phyloP scores from a whole-genome alignment of 1,140 invertebrate species.

The Odontomachus brunneus region DNA sequence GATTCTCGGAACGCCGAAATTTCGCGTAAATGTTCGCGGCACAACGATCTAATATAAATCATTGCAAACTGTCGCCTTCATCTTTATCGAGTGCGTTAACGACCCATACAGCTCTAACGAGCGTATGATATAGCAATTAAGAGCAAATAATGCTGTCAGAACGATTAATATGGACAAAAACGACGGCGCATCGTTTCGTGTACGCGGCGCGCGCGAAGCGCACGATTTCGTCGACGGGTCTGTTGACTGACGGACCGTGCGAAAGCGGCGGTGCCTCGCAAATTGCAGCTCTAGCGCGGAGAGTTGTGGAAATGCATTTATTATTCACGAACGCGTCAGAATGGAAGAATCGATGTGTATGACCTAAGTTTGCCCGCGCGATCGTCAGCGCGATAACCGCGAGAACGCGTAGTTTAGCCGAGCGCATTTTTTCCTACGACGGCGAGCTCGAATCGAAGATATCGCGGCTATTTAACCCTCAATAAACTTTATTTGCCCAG shows the following conservation, averaged over 20 bases:
- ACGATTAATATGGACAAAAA: not conserved
- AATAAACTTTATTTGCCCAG: not conserved
- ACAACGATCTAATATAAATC: too few relatives aligned
- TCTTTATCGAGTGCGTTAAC: too few relatives aligned
- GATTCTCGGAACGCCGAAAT: too few relatives aligned
- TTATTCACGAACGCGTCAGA: conserved; percentile 63
- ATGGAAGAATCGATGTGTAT: conserved; percentile 66
- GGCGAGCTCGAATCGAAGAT: conserved; percentile 17
- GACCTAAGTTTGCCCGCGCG: conserved; percentile 61
- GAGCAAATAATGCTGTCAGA: not conserved
- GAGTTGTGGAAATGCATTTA: conserved; percentile 58
- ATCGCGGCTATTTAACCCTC: conserved; percentile 6
- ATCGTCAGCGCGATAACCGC: conserved; percentile 59
- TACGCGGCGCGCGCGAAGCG: not conserved
- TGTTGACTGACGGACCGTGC: conserved; percentile 44
- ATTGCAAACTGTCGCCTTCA: too few relatives aligned
- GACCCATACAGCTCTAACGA: too few relatives aligned
- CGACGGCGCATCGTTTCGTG: not conserved
- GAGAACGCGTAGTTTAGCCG: not conserved
- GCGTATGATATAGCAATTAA: not conserved
- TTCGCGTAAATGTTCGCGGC: too few relatives aligned
- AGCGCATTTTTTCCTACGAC: not conserved
- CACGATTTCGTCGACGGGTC: conserved; percentile 36
- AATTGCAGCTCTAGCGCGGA: conserved; percentile 38
- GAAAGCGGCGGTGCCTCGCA: conserved; percentile 43